These are phyloP conservation scores for Polyommatus iphigenia DNA, from an alignment of 2,888 invertebrate genomes.

Conservation along the genomic window DNA sequence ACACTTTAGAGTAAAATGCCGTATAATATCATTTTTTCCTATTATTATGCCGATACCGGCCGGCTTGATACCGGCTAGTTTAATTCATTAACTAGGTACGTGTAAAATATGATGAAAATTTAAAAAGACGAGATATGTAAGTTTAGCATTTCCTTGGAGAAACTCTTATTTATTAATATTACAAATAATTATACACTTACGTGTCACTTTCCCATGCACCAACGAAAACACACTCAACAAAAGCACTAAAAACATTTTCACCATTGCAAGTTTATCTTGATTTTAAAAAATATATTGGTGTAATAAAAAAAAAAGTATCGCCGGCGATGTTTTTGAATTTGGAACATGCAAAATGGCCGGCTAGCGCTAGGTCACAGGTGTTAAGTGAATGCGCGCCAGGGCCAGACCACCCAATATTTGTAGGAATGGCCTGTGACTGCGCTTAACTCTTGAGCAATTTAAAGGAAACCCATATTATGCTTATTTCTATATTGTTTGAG, in stretches of 20 bases:
- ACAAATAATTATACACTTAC: constrained; percentile 53
- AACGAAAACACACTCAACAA: constrained; percentile 50
- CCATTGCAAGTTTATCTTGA: constrained; percentile 42
- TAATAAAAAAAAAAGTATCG: neutral
- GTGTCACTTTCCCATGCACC: constrained; percentile 62
- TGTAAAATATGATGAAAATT: too few relatives aligned
- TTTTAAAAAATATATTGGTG: neutral
- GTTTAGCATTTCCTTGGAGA: too few relatives aligned
- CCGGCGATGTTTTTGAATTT: neutral
- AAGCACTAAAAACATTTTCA: constrained; percentile 60
- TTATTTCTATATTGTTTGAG: neutral
- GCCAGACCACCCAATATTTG: constrained; percentile 68
- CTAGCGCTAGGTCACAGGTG: constrained; percentile 46
- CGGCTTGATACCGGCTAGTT: too few relatives aligned
- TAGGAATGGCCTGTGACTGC: constrained; percentile 52
- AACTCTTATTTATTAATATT: neutral
- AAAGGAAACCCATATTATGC: constrained; percentile 36
- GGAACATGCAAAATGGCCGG: constrained; percentile 33
- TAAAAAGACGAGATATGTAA: too few relatives aligned
- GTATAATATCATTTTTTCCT: too few relatives aligned
- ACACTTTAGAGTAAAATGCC: too few relatives aligned
- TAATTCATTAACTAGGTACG: too few relatives aligned
- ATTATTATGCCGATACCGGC: too few relatives aligned
- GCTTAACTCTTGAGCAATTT: constrained; percentile 43
- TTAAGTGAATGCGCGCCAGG: constrained; percentile 60